These are phyloP conservation scores for Monomorium pharaonis DNA, from an alignment of 1,140 invertebrate genomes.

Conservation along the genomic window DNA sequence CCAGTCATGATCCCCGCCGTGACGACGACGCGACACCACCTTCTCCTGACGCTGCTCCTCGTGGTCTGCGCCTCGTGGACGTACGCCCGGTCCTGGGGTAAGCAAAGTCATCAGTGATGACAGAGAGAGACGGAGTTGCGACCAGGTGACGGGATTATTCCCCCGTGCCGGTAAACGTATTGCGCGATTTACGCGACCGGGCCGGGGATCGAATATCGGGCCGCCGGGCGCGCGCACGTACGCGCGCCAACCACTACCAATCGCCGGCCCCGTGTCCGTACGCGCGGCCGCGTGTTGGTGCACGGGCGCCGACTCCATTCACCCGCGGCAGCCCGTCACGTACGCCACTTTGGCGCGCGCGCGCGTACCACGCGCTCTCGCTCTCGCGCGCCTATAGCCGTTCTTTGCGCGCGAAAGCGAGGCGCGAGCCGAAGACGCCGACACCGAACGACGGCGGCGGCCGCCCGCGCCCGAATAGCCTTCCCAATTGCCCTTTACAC, in stretches of 20 bases:
- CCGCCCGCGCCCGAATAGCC: not conserved
- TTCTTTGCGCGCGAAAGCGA: conserved; percentile 31
- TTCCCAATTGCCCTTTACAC: conserved; percentile 47
- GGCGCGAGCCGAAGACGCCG: no score
- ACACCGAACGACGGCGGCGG: no score
- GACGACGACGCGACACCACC: conserved; percentile 17
- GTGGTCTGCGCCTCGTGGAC: not conserved
- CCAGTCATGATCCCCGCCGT: conserved; percentile 62
- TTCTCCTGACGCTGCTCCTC: conserved; percentile 34
- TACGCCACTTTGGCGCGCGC: conserved; percentile 74
- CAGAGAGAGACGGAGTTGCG: not conserved
- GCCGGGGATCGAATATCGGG: conserved; percentile 37
- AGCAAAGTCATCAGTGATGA: no score
- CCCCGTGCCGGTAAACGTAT: no score
- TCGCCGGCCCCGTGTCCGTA: not conserved
- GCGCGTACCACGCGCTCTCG: not conserved
- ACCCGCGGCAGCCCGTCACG: conserved; percentile 76
- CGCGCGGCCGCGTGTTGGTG: conserved; percentile 16
- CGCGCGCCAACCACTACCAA: not conserved
- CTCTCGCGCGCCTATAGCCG: no score
- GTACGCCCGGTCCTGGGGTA: conserved; percentile 68
- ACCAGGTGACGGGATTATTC: not conserved
- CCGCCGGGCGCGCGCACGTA: not conserved
- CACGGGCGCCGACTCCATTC: conserved; percentile 75
- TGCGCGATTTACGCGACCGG: no score